Evolutionary conservation across 2,888 invertebrate genomes (phyloP), one percentile per base, ranked within the genome.

Genomic region (Agrochola lychnidis): DNA sequence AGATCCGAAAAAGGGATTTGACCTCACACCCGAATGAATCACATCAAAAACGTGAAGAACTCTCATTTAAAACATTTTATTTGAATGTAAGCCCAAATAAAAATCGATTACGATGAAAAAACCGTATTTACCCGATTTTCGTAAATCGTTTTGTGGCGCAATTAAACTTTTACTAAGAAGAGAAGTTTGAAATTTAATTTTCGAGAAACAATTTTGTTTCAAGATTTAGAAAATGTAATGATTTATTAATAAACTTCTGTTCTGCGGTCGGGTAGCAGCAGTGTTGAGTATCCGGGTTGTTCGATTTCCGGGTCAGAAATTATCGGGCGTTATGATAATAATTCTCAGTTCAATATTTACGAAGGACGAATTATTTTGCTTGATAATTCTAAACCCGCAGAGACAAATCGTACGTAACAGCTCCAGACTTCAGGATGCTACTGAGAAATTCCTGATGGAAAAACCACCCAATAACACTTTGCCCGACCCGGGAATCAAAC

Each of bases 211-310:
- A 81, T 85, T 79, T 84, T 72, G 71, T 71, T 82, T 82, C 69
- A 78, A 80, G 66, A 57, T 79, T 75, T 78, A 45, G 57, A 70
- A 73, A 82, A 71, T 63, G 53, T 63, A 36, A 59, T 79, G 82
- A 86, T 89, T 88, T 83, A 83, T 88, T 75, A 64, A 70, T 70
- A 45, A 85, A 83, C 76, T 88, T 88, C 74, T 42, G 63, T 70
- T 51, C 12, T 67, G 40, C 30, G 75, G 72, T 59, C 62, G 66
- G 73, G 40, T 71, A 61, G 40, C 84, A 63, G 56, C 62, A 63
- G 84, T 40, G 40, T 51, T 62, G 57, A 36, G 14, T 62, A 45
- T 66, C 83, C 64, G 59, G 25, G 36, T 36, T 57, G 1, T 79
- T 51, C 79, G 70, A 79, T 84, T 45, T 83, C 70, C 62, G 48